These are phyloP conservation scores for Corythornis vintsioides DNA, from an alignment of 2,113 vertebrate genomes.

Conservation along the genomic window DNA sequence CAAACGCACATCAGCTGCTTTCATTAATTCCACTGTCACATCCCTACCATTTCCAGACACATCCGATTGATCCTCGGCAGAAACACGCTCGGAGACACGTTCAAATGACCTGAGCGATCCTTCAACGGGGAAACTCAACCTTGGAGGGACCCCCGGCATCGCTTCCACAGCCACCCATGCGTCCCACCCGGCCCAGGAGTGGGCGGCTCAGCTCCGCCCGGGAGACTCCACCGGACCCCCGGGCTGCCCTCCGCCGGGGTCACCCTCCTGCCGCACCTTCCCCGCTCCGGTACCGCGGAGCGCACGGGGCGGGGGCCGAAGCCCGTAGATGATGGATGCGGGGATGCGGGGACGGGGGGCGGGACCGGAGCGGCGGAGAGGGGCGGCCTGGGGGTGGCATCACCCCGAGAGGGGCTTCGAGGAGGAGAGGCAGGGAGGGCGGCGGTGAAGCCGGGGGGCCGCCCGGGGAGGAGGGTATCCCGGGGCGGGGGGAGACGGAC, in stretches of 20 bases:
- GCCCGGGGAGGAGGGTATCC: not conserved
- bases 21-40: not conserved
- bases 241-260: not conserved
- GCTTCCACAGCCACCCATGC: not conserved
- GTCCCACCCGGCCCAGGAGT: not conserved
- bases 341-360: not conserved
- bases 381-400: not conserved
- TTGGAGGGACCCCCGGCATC: not conserved
- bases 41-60: not conserved
- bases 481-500: not conserved
- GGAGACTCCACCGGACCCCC: not conserved
- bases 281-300: not conserved
- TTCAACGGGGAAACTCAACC: not conserved
- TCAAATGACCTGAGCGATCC: not conserved
- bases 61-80: not conserved
- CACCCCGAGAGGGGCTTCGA: not conserved
- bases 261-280: not conserved
- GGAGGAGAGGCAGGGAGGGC: not conserved
- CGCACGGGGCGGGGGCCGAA: not conserved
- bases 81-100: not conserved
- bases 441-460: slow-evolving; percentile 27
- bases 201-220: not conserved
- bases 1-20: not conserved
- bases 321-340: not conserved
- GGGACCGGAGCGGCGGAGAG: not conserved